A percentile compares a stretch with the other conserved stretches of the same genome.
Conservation (phyloP, 2,113 vertebrate genomes). For the Tachysurus fulvidraco region DNA sequence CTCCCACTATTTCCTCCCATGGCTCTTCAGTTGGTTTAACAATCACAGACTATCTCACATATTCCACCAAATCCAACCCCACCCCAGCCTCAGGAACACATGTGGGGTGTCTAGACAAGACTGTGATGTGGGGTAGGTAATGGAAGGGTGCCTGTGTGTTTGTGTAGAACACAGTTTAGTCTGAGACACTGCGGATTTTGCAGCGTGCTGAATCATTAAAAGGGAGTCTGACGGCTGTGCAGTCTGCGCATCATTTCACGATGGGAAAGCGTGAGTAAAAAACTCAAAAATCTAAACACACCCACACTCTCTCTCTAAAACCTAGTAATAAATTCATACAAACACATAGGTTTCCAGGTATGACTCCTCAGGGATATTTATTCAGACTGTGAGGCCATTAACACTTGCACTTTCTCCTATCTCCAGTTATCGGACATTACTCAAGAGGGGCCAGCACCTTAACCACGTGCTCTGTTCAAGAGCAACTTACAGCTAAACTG, state of each 20-base stretch:
- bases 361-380: constrained; percentile 24
- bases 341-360: constrained; percentile 21
- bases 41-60: constrained; percentile 28
- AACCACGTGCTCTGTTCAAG: neutral
- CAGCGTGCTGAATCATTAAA: constrained; percentile 59
- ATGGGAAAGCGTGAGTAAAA: constrained; percentile 15
- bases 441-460: neutral
- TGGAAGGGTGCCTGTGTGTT: constrained; percentile 44
- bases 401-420: constrained; percentile 37
- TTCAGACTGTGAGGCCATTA: constrained; percentile 22
- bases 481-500: constrained; percentile 1
- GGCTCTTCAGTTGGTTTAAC: neutral
- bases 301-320: constrained; percentile 2
- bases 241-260: constrained; percentile 19
- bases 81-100: constrained; percentile 33
- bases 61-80: constrained; percentile 11
- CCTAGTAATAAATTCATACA: constrained; percentile 19
- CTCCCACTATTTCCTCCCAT: neutral
- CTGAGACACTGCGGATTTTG: constrained; percentile 56
- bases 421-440: constrained; percentile 27
- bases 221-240: constrained; percentile 52
- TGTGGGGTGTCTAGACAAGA: constrained; percentile 51
- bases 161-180: constrained; percentile 57
- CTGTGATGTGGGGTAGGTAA: constrained; percentile 48
- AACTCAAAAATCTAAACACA: neutral